A percentile compares a stretch with the other conserved stretches of the same genome.
Evolutionary conservation across 2,113 vertebrate species (phyloP).

Genomic region (Hemiscyllium ocellatum): DNA sequence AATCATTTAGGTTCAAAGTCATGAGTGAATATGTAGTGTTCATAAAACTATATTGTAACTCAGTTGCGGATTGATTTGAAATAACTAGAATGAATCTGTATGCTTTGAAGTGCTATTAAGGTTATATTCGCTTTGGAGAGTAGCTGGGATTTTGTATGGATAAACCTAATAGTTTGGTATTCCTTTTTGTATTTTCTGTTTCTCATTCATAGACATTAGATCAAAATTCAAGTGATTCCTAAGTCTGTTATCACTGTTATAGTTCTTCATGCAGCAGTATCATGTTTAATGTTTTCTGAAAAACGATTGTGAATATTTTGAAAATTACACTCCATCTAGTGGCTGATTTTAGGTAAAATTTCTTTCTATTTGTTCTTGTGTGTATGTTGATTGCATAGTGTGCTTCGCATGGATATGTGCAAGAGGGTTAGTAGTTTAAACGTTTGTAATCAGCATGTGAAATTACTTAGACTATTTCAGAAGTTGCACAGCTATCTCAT

Average conservation of each 20-base stretch:
- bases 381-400: not conserved
- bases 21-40: not conserved
- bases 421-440: not conserved
- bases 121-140: not conserved
- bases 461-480: too few species aligned
- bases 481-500: too few species aligned
- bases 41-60: not conserved
- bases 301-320: not conserved
- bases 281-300: not conserved
- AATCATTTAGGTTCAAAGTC: not conserved
- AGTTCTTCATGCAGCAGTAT: not conserved
- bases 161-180: not conserved
- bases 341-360: conserved; percentile 9
- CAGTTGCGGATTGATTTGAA: not conserved
- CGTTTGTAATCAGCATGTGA: not conserved
- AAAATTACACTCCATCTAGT: conserved; percentile 30
- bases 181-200: not conserved
- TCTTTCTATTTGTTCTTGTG: not conserved
- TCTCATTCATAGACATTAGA: not conserved
- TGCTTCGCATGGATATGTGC: not conserved
- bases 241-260: not conserved
- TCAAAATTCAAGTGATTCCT: not conserved
- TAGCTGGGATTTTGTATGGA: not conserved
- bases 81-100: not conserved
- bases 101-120: not conserved